Base-by-base conservation (phyloP, 2,888 invertebrate species). In the Nebria brevicollis region DNA sequence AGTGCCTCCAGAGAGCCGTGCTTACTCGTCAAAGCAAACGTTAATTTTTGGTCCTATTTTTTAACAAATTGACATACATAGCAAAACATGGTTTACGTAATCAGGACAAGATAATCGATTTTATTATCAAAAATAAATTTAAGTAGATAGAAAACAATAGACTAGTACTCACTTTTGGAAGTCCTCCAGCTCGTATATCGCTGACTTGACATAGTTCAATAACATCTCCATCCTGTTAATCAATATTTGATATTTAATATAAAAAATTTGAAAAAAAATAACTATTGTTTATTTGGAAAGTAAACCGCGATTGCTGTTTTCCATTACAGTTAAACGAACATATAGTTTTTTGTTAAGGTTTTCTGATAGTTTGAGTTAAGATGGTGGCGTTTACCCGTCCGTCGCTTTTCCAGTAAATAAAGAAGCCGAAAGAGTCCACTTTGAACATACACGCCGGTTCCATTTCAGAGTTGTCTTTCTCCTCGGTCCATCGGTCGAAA, bases 401-500 rank as follows among this genome's bases (percentile, higher is more conserved):
- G 83, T 98, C 98, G 88, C 98, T 97, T 89, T 98, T 98, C 98
- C 98, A 99, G 89, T 97, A 98, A 85, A 99, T 95, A 90, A 98
- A 99, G 92, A 98, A 98, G 72, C 98, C 98, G 90, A 97, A 97
- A 88, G 98, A 96, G 89, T 98, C 98, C 75, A 98, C 98, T 90
- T 96, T 96, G 90, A 98, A 97, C 84, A 94, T 89, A 86, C 97
- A 97, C 88, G 94, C 95, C 85, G 95, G 93, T 88, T 98, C 97
- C 81, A 94, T 91, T 85, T 97, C 98, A 72, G 95, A 94, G 87
- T 96, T 96, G 89, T 98, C 98, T 89, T 96, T 97, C 88, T 98
- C 98, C 90, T 99, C 99, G 82, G 97, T 97, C 98, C 98, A 99
- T 85, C 98, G 93, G 91, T 99, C 99, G 90, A 99, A 98, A 78